Conservation (phyloP, 2,113 vertebrate genomes). For the Panthera leo region DNA sequence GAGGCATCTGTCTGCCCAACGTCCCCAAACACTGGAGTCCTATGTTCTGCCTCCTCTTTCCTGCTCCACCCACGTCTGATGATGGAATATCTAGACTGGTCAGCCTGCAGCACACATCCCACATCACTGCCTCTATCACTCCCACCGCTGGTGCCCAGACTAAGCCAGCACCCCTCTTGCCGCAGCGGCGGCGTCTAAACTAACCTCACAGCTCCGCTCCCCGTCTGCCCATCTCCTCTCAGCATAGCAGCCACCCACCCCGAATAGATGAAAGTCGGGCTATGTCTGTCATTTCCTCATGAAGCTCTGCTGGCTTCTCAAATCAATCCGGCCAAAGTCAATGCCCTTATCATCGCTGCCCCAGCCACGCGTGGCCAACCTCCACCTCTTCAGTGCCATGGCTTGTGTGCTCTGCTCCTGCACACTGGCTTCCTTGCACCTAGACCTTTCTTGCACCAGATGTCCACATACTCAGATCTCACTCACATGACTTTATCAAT, state of each 20-base stretch:
- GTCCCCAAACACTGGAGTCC: neutral
- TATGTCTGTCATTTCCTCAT: fast-evolving
- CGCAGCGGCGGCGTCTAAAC: neutral
- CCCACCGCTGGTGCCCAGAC: fast-evolving
- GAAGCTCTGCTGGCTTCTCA: neutral
- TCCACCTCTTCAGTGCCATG: fast-evolving
- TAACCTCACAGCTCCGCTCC: fast-evolving
- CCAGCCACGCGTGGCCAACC: fast-evolving
- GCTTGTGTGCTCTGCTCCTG: neutral
- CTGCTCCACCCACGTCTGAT: neutral
- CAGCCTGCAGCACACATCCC: fast-evolving
- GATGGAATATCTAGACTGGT: fast-evolving
- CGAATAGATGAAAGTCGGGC: neutral
- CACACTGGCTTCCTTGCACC: neutral
- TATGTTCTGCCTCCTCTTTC: neutral
- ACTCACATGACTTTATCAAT: neutral
- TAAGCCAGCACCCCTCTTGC: fast-evolving
- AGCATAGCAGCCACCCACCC: neutral
- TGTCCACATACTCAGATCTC: fast-evolving
- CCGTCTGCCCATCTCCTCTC: fast-evolving
- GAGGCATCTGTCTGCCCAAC: neutral
- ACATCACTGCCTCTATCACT: fast-evolving
- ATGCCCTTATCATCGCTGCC: fast-evolving
- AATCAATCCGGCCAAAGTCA: neutral
- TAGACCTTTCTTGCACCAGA: neutral